Conservation (phyloP, 1,140 invertebrate genomes). For the Whitmania pigra region DNA sequence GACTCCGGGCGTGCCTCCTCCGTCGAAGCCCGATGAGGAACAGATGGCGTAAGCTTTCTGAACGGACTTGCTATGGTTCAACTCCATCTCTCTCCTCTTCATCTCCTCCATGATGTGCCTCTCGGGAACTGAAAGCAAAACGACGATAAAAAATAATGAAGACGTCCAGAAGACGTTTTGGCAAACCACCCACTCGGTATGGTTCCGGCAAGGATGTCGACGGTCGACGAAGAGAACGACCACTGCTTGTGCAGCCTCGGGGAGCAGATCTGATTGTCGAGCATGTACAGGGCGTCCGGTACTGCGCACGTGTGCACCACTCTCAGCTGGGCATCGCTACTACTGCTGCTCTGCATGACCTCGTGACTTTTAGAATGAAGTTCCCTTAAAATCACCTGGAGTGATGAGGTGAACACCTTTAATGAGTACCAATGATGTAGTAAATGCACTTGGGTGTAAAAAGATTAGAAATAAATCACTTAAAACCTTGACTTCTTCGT, state of each 20-base stretch:
- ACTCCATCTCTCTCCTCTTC: slow-evolving; percentile 70
- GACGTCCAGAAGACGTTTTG: not conserved
- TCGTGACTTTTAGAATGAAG: slow-evolving; percentile 55
- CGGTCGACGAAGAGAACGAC: slow-evolving; percentile 33
- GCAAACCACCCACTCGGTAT: slow-evolving; percentile 43
- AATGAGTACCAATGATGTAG: too few relatives aligned
- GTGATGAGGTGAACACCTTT: slow-evolving; percentile 5
- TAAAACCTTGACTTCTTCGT: slow-evolving; percentile 73
- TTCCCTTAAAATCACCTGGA: slow-evolving; percentile 63
- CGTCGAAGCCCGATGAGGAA: not conserved
- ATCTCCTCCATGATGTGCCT: slow-evolving; percentile 58
- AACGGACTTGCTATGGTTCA: slow-evolving; percentile 63
- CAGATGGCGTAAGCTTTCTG: slow-evolving; percentile 54
- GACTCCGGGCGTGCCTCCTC: not conserved
- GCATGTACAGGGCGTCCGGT: slow-evolving; percentile 87
- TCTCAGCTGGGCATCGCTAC: not conserved
- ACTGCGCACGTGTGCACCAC: slow-evolving; percentile 49
- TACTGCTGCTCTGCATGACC: not conserved
- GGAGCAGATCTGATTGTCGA: slow-evolving; percentile 46
- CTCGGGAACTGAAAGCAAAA: slow-evolving; percentile 53
- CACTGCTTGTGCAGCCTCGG: slow-evolving; percentile 13
- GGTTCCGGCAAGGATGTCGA: slow-evolving; percentile 49
- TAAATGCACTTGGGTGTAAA: too few relatives aligned
- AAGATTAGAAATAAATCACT: not conserved
- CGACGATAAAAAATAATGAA: not conserved